Conservation (phyloP, 2,113 vertebrate species). For the Acrocephalus arundinaceus region DNA sequence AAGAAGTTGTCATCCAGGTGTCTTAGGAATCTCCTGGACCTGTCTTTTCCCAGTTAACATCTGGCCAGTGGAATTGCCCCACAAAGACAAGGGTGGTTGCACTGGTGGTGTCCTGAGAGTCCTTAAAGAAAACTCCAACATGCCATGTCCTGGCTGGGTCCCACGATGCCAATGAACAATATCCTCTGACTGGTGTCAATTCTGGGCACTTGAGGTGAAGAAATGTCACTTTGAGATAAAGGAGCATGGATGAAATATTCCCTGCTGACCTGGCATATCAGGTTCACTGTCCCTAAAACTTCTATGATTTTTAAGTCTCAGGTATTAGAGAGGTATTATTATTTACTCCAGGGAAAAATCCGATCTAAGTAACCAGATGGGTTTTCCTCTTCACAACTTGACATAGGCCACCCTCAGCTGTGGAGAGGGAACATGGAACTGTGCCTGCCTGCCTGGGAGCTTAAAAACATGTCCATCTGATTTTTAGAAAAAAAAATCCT, state of each 20-base stretch:
- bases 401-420: not conserved
- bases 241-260: not conserved
- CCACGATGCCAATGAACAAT: not conserved
- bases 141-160: not conserved
- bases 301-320: not conserved
- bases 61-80: not conserved
- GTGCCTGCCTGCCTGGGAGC: not conserved
- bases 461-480: not conserved
- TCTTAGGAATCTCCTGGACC: not conserved
- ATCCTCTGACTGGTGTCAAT: not conserved
- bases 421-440: not conserved
- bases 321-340: not conserved
- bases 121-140: not conserved
- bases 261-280: not conserved
- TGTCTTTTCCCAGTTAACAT: not conserved
- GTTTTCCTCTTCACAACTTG: not conserved
- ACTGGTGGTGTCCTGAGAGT: not conserved
- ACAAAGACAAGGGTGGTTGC: not conserved
- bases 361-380: not conserved
- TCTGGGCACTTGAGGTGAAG: not conserved
- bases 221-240: not conserved
- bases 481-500: not conserved
- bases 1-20: not conserved
- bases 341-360: not conserved
- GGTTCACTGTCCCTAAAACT: not conserved